phyloP scores from a whole-genome alignment of 2,797 vertebrate species.

The Labroides dimidiatus region DNA sequence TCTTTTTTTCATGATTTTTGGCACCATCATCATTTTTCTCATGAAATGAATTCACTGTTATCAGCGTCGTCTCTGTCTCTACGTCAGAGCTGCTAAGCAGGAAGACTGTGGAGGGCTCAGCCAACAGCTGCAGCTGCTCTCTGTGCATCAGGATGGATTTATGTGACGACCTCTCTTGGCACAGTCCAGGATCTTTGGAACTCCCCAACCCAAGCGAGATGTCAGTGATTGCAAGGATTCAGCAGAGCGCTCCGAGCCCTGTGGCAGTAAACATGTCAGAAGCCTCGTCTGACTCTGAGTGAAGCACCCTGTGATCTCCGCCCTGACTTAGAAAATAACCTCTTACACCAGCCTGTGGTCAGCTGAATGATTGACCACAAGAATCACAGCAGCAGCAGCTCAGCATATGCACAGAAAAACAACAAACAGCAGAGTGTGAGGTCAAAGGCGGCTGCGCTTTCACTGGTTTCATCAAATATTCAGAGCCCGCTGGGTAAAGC shows the following conservation, averaged over 20 bases:
- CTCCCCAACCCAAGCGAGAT: conserved; percentile 55
- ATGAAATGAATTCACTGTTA: conserved; percentile 23
- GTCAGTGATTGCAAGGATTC: conserved; percentile 54
- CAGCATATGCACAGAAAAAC: not conserved
- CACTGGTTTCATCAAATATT: not conserved
- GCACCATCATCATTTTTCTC: no score
- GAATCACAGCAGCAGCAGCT: not conserved
- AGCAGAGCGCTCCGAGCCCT: conserved; percentile 27
- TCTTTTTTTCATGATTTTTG: no score
- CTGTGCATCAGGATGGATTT: conserved; percentile 65
- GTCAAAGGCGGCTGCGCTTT: not conserved
- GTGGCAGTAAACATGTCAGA: not conserved
- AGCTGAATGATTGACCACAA: not conserved
- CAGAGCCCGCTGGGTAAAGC: not conserved
- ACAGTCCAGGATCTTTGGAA: conserved; percentile 58
- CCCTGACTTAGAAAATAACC: not conserved
- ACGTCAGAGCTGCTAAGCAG: conserved; percentile 58
- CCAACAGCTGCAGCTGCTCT: conserved; percentile 70
- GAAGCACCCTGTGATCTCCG: not conserved
- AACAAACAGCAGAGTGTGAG: conserved; percentile 7
- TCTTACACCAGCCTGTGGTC: not conserved
- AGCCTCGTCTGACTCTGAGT: conserved; percentile 9
- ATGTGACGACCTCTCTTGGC: conserved; percentile 61
- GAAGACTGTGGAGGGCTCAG: conserved; percentile 66
- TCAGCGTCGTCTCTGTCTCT: conserved; percentile 53